Evolutionary conservation across 2,797 vertebrate species (phyloP).

Genomic region (Valencia hispanica): DNA sequence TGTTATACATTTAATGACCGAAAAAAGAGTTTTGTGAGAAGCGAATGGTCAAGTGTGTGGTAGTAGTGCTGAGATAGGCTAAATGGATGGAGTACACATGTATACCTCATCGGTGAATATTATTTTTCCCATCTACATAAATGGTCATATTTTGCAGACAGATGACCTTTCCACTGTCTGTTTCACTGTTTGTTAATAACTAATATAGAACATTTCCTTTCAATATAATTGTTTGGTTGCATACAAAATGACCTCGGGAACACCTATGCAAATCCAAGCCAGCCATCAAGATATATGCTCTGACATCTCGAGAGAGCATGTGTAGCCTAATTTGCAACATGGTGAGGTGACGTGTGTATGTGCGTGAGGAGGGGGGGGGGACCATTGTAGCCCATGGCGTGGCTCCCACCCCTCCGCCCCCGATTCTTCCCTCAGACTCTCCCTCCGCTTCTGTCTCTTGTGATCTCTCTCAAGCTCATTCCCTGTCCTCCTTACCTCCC

Average conservation of each 20-base stretch:
- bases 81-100: background rate
- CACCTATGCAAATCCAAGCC: conserved; percentile 65
- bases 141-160: background rate
- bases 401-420: conserved; percentile 35
- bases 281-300: conserved; percentile 62
- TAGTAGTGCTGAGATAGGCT: background rate
- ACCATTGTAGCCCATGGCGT: conserved; percentile 61
- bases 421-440: conserved; percentile 19
- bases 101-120: background rate
- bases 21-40: background rate
- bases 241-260: conserved; percentile 29
- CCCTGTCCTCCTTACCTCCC: conserved; percentile 40
- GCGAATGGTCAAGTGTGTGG: background rate
- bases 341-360: conserved; percentile 74
- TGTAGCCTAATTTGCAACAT: conserved; percentile 72
- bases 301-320: conserved; percentile 70
- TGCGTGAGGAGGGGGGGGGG: conserved; percentile 50
- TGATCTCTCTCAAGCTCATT: conserved; percentile 62
- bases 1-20: background rate
- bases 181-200: background rate
- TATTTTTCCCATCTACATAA: background rate
- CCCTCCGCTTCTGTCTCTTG: conserved; percentile 61
- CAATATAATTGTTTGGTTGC: conserved; percentile 12
- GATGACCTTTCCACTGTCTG: background rate
- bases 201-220: background rate